Evolutionary conservation across 2,888 invertebrate genomes (phyloP).

Genomic region (Pseudococcus jackbeardsleyi): DNA sequence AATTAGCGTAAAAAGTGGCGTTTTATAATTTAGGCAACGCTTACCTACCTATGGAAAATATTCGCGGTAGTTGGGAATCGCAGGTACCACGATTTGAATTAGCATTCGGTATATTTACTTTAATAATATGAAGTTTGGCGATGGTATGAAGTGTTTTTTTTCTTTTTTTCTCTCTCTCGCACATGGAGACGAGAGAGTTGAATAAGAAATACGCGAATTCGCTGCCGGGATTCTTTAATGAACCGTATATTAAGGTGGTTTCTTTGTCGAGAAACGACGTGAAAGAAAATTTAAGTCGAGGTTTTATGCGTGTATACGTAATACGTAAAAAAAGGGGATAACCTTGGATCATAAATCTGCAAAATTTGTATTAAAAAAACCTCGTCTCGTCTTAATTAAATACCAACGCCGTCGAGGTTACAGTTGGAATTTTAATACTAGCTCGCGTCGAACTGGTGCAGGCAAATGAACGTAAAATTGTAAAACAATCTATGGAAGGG

Average conservation of each 20-base stretch:
- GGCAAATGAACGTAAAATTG: not conserved
- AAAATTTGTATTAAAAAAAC: not conserved
- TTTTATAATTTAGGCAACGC: not conserved
- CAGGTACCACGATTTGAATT: not conserved
- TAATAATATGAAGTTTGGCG: slow-evolving; percentile 18
- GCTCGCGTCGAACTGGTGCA: too few relatives aligned
- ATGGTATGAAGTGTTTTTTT: not conserved
- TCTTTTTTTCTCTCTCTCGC: not conserved
- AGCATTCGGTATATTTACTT: slow-evolving; percentile 28
- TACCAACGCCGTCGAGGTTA: not conserved
- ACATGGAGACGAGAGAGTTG: not conserved
- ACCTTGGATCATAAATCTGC: not conserved
- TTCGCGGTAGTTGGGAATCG: not conserved
- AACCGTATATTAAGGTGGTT: not conserved
- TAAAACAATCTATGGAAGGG: not conserved
- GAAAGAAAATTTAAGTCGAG: not conserved
- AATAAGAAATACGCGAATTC: not conserved
- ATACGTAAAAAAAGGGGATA: not conserved
- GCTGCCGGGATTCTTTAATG: not conserved
- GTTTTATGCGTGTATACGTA: not conserved
- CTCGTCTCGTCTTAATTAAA: not conserved
- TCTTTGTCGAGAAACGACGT: not conserved
- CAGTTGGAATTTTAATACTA: too few relatives aligned
- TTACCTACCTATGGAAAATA: not conserved
- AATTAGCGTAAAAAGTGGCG: slow-evolving; percentile 19